Evolutionary conservation across 2,888 invertebrate species (phyloP).

Genomic region (Argyra leucocephala): DNA sequence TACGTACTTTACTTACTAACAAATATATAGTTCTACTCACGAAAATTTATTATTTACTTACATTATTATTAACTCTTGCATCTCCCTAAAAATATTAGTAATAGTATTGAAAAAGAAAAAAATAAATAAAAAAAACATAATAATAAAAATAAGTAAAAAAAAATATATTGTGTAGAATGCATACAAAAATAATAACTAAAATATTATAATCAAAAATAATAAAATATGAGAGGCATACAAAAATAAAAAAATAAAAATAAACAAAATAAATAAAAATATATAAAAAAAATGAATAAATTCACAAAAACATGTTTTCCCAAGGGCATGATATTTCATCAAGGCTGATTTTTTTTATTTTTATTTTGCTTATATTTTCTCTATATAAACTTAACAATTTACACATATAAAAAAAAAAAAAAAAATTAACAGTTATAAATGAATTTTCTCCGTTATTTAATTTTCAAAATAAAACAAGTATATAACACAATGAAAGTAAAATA

Average conservation of each 20-base stretch:
- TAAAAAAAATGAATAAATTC: background rate
- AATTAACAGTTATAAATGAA: background rate
- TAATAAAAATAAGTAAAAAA: background rate
- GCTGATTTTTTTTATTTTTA: background rate
- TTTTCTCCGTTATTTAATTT: background rate
- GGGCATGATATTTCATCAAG: conserved; percentile 6
- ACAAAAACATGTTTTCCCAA: background rate
- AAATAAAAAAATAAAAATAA: background rate
- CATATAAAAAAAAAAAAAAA: background rate
- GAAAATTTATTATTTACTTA: background rate
- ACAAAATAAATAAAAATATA: background rate
- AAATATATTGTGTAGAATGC: no score
- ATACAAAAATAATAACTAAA: no score
- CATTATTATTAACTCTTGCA: background rate
- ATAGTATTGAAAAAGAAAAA: background rate
- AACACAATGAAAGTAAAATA: no score
- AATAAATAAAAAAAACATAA: background rate
- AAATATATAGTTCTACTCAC: background rate
- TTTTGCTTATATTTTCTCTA: no score
- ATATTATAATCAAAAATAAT: background rate
- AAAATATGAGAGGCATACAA: background rate
- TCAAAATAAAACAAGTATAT: background rate
- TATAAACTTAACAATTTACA: no score
- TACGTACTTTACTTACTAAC: no score
- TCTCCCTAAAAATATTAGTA: background rate